phyloP scores from a whole-genome alignment of 2,113 vertebrate species.

The Notiomystis cincta region DNA sequence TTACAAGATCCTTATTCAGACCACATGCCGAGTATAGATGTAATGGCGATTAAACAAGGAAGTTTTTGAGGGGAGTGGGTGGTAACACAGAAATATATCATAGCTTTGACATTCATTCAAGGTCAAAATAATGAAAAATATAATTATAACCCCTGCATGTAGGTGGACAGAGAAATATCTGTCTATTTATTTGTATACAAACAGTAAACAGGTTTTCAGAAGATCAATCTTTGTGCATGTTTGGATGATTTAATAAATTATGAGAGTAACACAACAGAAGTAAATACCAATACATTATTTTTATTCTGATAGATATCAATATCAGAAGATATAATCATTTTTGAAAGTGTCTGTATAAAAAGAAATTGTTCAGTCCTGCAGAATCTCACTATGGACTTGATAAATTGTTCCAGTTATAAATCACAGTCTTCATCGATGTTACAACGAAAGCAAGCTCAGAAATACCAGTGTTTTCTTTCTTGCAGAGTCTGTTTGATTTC shows the following conservation, averaged over 20 bases:
- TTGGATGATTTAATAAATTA: background rate
- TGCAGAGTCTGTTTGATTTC: background rate
- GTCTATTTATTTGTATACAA: background rate
- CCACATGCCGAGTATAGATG: background rate
- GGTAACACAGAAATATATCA: background rate
- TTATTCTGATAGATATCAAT: background rate
- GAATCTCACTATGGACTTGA: background rate
- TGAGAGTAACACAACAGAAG: background rate
- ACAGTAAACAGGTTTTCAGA: background rate
- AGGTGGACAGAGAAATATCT: slow-evolving; percentile 10
- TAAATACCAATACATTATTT: background rate
- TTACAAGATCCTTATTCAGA: background rate
- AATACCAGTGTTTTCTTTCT: background rate
- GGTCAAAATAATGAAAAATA: background rate
- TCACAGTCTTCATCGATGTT: background rate
- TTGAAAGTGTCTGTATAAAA: background rate
- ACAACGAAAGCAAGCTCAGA: background rate
- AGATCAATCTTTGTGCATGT: background rate
- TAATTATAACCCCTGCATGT: background rate
- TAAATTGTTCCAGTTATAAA: background rate
- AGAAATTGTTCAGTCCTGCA: background rate
- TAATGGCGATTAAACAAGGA: background rate
- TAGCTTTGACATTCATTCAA: background rate
- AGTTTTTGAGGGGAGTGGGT: background rate
- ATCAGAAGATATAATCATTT: background rate